Evolutionary conservation across 2,888 invertebrate genomes (phyloP).

Genomic region (Podabrus alpinus): DNA sequence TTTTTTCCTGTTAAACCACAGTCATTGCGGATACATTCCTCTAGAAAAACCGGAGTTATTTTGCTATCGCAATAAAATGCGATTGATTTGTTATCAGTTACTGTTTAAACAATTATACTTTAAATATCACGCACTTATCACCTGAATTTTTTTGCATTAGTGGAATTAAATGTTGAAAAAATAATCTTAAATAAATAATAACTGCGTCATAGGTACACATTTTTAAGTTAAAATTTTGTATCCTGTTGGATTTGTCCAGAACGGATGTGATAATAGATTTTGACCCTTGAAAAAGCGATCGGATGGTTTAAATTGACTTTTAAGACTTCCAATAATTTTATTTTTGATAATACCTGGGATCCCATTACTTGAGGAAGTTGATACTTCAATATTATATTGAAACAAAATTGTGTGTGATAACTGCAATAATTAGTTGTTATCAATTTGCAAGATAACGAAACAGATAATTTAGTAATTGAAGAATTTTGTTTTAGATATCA

Average conservation of each 20-base stretch:
- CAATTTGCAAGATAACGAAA: neutral
- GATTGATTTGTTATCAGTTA: neutral
- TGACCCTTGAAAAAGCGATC: neutral
- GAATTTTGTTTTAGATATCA: conserved; percentile 24
- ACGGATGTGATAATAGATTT: too few species aligned
- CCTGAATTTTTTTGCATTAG: neutral
- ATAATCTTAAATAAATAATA: neutral
- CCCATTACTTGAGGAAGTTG: neutral
- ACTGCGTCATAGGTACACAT: neutral
- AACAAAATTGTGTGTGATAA: neutral
- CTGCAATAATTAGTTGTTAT: neutral
- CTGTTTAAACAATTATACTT: neutral
- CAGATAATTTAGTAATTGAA: conserved; percentile 1
- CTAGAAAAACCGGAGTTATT: neutral
- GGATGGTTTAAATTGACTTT: neutral
- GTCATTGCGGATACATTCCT: neutral
- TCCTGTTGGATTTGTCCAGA: neutral
- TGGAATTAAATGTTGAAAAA: neutral
- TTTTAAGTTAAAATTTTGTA: neutral
- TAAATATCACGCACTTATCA: neutral
- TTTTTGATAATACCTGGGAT: neutral
- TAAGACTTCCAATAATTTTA: neutral
- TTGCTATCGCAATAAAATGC: neutral
- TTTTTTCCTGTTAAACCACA: neutral
- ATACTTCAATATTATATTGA: neutral